Percentiles rank a stretch among this genome's conserved stretches.
Conservation (phyloP, 2,113 vertebrate species). For the Heteronetta atricapilla region DNA sequence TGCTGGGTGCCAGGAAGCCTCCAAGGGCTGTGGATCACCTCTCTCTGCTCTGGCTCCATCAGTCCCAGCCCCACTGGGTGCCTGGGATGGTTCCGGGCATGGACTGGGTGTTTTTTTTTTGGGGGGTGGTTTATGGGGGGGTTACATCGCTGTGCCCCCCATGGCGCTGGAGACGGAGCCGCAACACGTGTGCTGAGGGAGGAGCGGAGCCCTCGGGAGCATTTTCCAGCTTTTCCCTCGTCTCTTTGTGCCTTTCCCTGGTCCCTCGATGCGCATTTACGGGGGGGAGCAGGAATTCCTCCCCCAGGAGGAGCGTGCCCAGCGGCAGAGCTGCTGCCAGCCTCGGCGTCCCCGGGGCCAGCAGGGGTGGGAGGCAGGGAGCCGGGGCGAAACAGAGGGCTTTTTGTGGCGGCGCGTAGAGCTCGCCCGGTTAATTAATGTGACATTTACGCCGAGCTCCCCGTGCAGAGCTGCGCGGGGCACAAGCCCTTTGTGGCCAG, state of each 20-base stretch:
- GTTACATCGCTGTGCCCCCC: not conserved
- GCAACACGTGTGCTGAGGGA: not conserved
- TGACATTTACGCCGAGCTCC: not conserved
- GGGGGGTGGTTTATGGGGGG: not conserved
- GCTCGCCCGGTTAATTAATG: not conserved
- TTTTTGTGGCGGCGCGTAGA: not conserved
- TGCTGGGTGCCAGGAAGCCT: no score
- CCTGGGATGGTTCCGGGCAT: fast-evolving
- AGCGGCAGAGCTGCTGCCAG: fast-evolving
- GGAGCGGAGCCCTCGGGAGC: not conserved
- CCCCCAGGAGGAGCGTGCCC: no score
- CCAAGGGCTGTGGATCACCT: no score
- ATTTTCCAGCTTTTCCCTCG: not conserved
- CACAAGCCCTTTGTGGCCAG: not conserved
- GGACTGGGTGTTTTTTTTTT: not conserved
- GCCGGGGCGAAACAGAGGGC: not conserved
- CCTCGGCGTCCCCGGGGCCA: not conserved
- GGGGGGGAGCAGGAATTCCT: no score
- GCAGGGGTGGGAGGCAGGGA: not conserved
- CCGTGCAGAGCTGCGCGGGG: not conserved
- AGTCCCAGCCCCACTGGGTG: no score
- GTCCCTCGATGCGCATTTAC: fast-evolving
- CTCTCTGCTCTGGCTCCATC: no score
- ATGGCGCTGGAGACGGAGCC: not conserved
- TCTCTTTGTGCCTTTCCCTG: not conserved